A percentile compares a stretch with the other conserved stretches of the same genome.
These are phyloP conservation scores for Drosophila nigritarsus DNA, from an alignment of 2,888 invertebrate species.

Conservation along the genomic window DNA sequence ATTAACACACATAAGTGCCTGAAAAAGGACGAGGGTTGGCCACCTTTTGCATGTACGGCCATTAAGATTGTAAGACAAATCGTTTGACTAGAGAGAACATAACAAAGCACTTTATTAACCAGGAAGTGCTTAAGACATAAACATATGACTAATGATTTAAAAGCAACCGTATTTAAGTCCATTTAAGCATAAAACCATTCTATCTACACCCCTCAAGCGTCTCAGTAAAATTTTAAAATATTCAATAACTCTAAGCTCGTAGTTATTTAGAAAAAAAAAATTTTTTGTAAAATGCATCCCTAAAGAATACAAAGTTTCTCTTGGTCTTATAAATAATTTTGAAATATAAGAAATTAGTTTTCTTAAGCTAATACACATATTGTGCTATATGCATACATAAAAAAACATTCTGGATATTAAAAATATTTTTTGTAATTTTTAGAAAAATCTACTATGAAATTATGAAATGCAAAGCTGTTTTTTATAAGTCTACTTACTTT, in stretches of 20 bases:
- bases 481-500: not conserved
- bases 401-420: no score
- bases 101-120: not conserved
- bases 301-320: not conserved
- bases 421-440: no score
- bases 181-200: not conserved
- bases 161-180: not conserved
- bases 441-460: no score
- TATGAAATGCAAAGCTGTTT: no score
- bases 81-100: conserved; percentile 29
- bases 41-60: conserved; percentile 6
- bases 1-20: conserved; percentile 29
- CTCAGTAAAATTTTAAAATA: not conserved
- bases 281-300: not conserved
- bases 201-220: not conserved
- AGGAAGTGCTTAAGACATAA: not conserved
- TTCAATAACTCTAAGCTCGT: not conserved
- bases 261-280: not conserved
- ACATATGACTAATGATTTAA: not conserved
- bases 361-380: no score
- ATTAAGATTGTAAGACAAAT: conserved; percentile 56
- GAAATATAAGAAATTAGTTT: not conserved
- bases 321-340: not conserved
- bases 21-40: not conserved
- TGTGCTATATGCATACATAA: no score